Percentiles rank a stretch among this genome's conserved stretches.
Conservation (phyloP, 2,113 vertebrate species). For the Campylomormyrus tamandua region DNA sequence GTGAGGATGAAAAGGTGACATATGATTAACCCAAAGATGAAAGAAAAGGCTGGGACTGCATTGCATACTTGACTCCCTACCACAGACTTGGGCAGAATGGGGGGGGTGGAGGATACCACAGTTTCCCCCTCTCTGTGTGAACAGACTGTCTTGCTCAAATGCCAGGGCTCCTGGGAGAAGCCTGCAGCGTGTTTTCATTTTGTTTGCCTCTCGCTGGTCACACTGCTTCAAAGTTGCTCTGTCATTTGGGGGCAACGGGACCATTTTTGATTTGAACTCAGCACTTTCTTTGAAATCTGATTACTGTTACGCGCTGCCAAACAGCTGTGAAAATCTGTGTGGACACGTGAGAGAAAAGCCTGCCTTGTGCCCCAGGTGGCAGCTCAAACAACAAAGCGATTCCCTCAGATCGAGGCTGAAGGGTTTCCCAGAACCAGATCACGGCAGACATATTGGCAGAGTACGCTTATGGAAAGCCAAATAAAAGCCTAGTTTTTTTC, state of each 20-base stretch:
- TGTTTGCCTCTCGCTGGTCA: too few relatives aligned
- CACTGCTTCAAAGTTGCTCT: background rate
- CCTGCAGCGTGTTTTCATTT: background rate
- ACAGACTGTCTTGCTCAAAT: background rate
- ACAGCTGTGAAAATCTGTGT: background rate
- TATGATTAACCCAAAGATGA: background rate
- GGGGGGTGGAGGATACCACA: background rate
- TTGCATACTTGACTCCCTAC: background rate
- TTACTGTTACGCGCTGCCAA: background rate
- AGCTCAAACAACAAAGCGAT: background rate
- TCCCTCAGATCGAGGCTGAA: background rate
- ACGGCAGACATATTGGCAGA: background rate
- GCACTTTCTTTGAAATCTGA: background rate
- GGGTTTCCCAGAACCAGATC: background rate
- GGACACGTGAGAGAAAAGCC: background rate
- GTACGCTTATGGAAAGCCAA: background rate
- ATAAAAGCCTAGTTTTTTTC: background rate
- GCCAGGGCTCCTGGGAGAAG: background rate
- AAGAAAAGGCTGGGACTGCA: background rate
- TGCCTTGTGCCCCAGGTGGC: background rate
- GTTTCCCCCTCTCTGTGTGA: background rate
- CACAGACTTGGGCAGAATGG: background rate
- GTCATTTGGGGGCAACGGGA: background rate
- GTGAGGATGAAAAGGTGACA: background rate
- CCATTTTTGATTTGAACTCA: background rate